Conservation (phyloP, 37 sponge, comb jelly and placozoan species). For the Lycopodina hypogea region DNA sequence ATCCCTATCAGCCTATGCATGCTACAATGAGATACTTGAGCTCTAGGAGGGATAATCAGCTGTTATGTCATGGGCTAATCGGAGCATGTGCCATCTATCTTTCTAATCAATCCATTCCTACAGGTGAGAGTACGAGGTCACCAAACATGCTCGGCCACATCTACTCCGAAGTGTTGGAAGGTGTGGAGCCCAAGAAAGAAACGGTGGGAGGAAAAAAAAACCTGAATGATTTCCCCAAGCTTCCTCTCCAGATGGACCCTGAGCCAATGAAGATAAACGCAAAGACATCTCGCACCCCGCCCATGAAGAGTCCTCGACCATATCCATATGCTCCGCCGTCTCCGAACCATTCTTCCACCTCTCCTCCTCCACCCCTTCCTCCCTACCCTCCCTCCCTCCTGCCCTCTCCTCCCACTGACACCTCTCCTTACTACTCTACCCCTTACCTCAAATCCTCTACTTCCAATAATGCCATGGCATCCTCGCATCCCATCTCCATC, state of each 20-base stretch:
- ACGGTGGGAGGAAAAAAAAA: not conserved
- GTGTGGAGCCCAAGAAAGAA: not conserved
- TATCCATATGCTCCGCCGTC: not conserved
- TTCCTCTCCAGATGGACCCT: no score
- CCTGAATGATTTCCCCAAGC: no score
- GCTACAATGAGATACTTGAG: no score
- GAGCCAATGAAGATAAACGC: not conserved
- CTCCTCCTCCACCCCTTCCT: not conserved
- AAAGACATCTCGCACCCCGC: not conserved
- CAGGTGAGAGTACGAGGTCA: no score
- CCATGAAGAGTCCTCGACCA: not conserved
- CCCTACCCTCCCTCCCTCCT: not conserved
- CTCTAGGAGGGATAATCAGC: no score
- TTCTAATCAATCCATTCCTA: no score
- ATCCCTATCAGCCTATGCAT: no score
- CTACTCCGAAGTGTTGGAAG: conserved; percentile 9
- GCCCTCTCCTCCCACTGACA: not conserved
- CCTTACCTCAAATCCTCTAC: not conserved
- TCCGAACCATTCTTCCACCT: not conserved
- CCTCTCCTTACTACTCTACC: not conserved
- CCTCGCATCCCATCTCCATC: not conserved
- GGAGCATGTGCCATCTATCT: no score
- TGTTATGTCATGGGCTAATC: no score
- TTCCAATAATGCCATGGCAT: not conserved
- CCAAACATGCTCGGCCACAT: no score